These are phyloP conservation scores for Trichonephila clavata DNA, from an alignment of 1,140 invertebrate genomes.

Conservation along the genomic window DNA sequence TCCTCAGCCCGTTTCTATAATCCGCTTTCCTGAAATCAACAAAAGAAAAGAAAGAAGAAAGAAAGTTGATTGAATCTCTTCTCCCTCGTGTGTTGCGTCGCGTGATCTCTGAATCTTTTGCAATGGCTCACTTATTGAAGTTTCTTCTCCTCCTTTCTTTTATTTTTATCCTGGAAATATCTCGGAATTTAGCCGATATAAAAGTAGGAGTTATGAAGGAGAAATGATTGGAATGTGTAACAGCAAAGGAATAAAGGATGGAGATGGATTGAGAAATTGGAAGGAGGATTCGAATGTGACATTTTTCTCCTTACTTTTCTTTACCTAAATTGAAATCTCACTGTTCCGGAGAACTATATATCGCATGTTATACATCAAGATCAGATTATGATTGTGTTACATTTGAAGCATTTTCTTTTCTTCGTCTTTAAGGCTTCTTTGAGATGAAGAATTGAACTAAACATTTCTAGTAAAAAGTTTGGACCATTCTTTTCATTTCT, in stretches of 20 bases:
- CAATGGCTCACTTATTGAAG: constrained; percentile 39
- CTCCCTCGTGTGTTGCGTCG: constrained; percentile 37
- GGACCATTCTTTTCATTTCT: too few species aligned
- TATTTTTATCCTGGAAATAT: neutral
- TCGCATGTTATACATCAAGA: neutral
- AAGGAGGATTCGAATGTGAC: neutral
- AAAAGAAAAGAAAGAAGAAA: constrained; percentile 25
- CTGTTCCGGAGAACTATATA: neutral
- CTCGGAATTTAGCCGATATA: constrained; percentile 23
- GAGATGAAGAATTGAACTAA: neutral
- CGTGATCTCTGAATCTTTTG: constrained; percentile 62
- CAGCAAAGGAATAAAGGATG: neutral
- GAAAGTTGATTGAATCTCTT: constrained; percentile 66
- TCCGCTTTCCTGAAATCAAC: constrained; percentile 60
- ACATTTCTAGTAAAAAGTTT: neutral
- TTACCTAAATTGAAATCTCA: neutral
- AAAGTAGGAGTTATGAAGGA: constrained; percentile 42
- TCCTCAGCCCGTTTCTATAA: constrained; percentile 21
- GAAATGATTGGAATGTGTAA: constrained; percentile 43
- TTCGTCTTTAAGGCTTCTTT: neutral
- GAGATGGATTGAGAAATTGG: constrained; percentile 25
- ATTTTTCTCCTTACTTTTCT: neutral
- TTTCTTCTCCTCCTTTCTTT: constrained; percentile 37
- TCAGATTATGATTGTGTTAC: neutral
- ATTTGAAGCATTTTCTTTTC: neutral